Evolutionary conservation across 2,888 invertebrate species (phyloP), one percentile per base, ranked within the genome.

Genomic region (Cryptophagus acutangulus): DNA sequence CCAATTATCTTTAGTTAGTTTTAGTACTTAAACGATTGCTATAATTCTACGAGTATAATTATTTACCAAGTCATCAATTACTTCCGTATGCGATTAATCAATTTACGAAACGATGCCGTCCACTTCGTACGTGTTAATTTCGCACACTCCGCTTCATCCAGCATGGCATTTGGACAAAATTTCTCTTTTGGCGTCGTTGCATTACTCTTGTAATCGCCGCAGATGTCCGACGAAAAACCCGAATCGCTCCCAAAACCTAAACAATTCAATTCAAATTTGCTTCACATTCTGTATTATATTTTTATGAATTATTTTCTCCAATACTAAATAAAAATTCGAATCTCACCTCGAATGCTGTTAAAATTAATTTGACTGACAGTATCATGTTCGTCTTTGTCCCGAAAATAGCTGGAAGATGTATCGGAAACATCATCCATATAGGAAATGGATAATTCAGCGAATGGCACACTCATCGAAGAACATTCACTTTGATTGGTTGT

Each of bases 81-180:
- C 47, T 69, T 69, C 45, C 55, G 64, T 41, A 69, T 69, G 38
- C 62, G 63, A 53, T 63, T 64, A 40, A 74, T 73, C 25, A 79
- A 65, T 54, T 75, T 77, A 33, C 78, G 70, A 61, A 79, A 78
- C 2, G 78, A 78, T 1, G 78, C 74, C 12, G 78, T 78, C 79
- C 79, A 79, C 52, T 72, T 74, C 33, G 77, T 75, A 10, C 77
- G 70, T 6, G 67, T 72, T 41, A 76, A 60, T 53, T 70, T 67
- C 48, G 67, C 69, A 54, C 68, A 69, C 38, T 71, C 70, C 9
- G 61, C 58, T 48, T 71, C 70, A 48, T 70, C 67, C 43, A 71
- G 46, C 14, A 62, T 61, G 14, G 55, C 57, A 17, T 61, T 63
- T 20, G 67, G 67, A 41, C 63, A 61, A 46, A 69, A 69, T 45